Conservation (phyloP, 2,888 invertebrate genomes). For the Caenorhabditis sp. region DNA sequence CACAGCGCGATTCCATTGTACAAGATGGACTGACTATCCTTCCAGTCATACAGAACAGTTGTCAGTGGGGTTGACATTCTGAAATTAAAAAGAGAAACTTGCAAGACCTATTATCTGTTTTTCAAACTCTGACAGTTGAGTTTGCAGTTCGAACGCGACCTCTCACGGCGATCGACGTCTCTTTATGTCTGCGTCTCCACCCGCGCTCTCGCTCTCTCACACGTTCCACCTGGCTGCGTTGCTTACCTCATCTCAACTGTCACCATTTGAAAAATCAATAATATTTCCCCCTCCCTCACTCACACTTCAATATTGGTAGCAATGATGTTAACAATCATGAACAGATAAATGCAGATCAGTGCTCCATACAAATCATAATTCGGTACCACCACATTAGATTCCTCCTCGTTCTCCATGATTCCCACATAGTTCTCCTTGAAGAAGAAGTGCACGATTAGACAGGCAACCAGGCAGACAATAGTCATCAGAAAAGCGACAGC, state of each 20-base stretch:
- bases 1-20: conserved; percentile 68
- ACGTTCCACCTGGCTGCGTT: too few species aligned
- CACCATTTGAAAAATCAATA: too few species aligned
- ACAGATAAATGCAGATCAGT: conserved; percentile 59
- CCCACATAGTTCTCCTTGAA: conserved; percentile 72
- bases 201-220: too few species aligned
- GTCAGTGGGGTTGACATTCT: conserved; percentile 70
- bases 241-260: too few species aligned
- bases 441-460: conserved; percentile 55
- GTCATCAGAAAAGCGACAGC: conserved; percentile 67
- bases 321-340: conserved; percentile 62
- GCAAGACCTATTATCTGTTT: too few species aligned
- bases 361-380: conserved; percentile 53
- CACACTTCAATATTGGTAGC: conserved; percentile 65
- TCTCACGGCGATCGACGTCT: too few species aligned
- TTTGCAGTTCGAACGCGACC: too few species aligned
- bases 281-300: background rate
- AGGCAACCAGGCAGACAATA: conserved; percentile 43
- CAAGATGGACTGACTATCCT: conserved; percentile 65
- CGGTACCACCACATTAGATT: conserved; percentile 44
- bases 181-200: too few species aligned
- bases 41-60: conserved; percentile 69
- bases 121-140: too few species aligned
- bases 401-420: conserved; percentile 60
- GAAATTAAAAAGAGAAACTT: too few species aligned